Percentiles rank a stretch among this genome's conserved stretches.
Conservation (phyloP, 2,113 vertebrate species). For the Struthio camelus region DNA sequence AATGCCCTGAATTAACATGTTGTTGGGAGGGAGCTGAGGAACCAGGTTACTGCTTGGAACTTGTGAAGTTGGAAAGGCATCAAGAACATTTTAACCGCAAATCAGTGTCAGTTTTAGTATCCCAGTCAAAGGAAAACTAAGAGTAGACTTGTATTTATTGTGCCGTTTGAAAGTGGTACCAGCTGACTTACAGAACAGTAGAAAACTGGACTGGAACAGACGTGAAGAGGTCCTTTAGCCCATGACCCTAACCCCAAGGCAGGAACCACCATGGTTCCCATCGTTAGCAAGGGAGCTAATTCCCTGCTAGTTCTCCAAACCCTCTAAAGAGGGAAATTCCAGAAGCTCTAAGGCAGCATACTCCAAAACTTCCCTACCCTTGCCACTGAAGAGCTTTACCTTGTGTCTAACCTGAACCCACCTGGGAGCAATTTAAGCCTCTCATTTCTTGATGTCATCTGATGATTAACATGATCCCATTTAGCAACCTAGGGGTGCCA, state of each 20-base stretch:
- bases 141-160: not conserved
- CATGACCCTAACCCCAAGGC: not conserved
- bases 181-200: not conserved
- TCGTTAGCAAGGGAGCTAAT: conserved; percentile 20
- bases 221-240: conserved; percentile 10
- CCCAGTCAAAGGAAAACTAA: not conserved
- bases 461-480: not conserved
- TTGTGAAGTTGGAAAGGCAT: not conserved
- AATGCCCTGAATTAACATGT: not conserved
- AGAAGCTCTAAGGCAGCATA: conserved; percentile 4
- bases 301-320: not conserved
- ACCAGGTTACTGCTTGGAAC: not conserved
- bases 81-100: not conserved
- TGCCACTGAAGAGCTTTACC: not conserved
- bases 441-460: conserved; percentile 20
- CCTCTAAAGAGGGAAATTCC: conserved; percentile 7
- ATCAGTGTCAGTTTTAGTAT: not conserved
- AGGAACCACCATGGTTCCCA: not conserved
- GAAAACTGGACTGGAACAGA: conserved; percentile 10
- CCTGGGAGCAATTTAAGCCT: conserved; percentile 25
- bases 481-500: not conserved
- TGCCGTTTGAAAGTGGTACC: not conserved
- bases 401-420: not conserved
- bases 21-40: not conserved
- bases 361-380: not conserved